phyloP scores from a whole-genome alignment of 2,797 vertebrate species.

The Astyanax mexicanus region DNA sequence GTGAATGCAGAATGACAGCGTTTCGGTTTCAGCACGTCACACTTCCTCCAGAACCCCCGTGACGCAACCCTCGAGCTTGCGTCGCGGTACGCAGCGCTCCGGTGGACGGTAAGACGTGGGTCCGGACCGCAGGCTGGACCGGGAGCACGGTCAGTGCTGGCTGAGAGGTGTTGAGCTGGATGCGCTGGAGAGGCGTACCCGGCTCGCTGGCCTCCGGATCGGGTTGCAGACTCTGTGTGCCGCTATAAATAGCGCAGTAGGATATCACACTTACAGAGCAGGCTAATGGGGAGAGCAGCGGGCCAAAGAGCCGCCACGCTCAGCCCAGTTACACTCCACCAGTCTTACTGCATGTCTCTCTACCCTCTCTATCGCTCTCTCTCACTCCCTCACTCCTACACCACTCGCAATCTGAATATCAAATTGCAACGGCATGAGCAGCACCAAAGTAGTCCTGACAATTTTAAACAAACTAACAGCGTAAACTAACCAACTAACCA shows the following conservation, averaged over 20 bases:
- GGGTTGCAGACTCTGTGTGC: conserved; percentile 83
- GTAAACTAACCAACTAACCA: no score
- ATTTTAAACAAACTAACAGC: conserved; percentile 14
- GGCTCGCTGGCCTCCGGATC: conserved; percentile 75
- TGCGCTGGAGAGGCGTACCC: conserved; percentile 47
- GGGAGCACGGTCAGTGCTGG: background rate
- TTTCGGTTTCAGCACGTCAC: conserved; percentile 5
- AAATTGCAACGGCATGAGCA: background rate
- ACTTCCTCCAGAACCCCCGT: conserved; percentile 4
- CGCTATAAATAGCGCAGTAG: conserved; percentile 81
- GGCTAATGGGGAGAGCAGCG: conserved; percentile 51
- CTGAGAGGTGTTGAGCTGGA: conserved; percentile 25
- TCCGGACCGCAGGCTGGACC: conserved; percentile 12
- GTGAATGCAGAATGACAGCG: conserved; percentile 11
- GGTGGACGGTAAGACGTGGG: background rate
- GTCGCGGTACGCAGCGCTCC: conserved; percentile 9
- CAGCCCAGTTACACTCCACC: conserved; percentile 52
- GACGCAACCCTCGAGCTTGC: background rate
- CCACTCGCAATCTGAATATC: conserved; percentile 16
- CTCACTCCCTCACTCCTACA: conserved; percentile 4
- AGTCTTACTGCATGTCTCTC: conserved; percentile 12
- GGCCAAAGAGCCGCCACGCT: conserved; percentile 59
- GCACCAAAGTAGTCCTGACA: background rate
- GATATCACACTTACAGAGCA: conserved; percentile 66
- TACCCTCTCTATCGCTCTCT: background rate